Evolutionary conservation across 2,113 vertebrate species (phyloP), one percentile per base, ranked within the genome.

Genomic region (Amphilophus citrinellus): DNA sequence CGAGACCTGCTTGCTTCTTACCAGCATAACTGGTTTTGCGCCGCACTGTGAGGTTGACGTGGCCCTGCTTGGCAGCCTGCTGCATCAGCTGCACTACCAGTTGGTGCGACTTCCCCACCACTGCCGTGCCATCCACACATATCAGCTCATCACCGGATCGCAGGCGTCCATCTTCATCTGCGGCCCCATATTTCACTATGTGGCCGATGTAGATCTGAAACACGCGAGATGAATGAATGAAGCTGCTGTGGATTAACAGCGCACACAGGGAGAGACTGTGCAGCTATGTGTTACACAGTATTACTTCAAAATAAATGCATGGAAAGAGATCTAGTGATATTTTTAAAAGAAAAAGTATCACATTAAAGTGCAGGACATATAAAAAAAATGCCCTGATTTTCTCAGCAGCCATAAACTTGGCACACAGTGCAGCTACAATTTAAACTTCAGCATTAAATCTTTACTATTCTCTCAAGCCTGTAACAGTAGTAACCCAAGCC

Each of bases 1-100:
- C 7, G 2, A 37, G 1, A 68, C 58, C 30, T 11, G 22, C 24
- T n/a, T n/a, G 18, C 10, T 35, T 87, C 97, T 87, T 94, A 99
- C 98, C 97, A 68, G 97, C 94, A 84, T 97, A 99, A 84, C 95
- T 96, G 76, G 96, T 97, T 96, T 99, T 99, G 87, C 98, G 99
- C 77, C 98, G 96, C 89, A 99, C 97, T 0, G 98, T 99, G 93
- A 99, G 97, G 89, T 99, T 99, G 93, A 99, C 99, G 0, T 99
- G 99, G 37, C 99, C 99, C 92, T 99, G 98, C 77, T 99, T 99
- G 92, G 99, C 98, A 1, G 98, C 99, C 94, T 99, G 99, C 88
- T 99, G 99, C 99, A 99, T 99, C 81, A 99, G 97, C 81, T 99
- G 98, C 87, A 99, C 98, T 61, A 99, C 99, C 73, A 99, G 97